Percentiles rank a stretch among this genome's conserved stretches.
Evolutionary conservation across 2,113 vertebrate genomes (phyloP).

Genomic region (Muntiacus muntjak): DNA sequence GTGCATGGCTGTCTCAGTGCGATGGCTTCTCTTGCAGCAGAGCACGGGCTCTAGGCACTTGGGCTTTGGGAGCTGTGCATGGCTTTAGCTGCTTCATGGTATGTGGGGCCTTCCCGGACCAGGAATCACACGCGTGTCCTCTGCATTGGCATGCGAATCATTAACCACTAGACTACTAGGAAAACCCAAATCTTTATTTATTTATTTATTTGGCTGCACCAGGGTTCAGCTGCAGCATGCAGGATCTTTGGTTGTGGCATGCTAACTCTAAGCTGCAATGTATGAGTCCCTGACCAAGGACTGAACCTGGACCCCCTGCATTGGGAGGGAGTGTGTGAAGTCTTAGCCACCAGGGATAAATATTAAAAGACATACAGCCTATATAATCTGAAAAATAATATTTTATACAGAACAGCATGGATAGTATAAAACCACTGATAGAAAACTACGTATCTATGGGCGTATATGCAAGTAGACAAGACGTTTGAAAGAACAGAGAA

Average conservation of each 20-base stretch:
- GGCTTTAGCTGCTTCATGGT: neutral
- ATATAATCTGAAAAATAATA: conserved; percentile 18
- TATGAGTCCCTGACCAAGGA: neutral
- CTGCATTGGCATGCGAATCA: neutral
- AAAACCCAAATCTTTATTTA: neutral
- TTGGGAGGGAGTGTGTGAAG: neutral
- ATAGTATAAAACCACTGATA: neutral
- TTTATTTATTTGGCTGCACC: neutral
- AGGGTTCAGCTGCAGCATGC: neutral
- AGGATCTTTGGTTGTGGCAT: neutral
- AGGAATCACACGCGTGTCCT: neutral
- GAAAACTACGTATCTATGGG: neutral
- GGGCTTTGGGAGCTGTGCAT: neutral
- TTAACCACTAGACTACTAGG: neutral
- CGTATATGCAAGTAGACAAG: neutral
- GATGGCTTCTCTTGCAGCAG: neutral
- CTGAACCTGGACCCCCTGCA: neutral
- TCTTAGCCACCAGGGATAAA: neutral
- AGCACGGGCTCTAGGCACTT: neutral
- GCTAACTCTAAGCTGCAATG: neutral
- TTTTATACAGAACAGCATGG: neutral
- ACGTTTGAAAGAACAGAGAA: neutral
- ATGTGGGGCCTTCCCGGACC: neutral
- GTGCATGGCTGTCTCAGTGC: accelerated
- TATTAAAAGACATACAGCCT: neutral